Evolutionary conservation across 2,888 invertebrate species (phyloP).

Genomic region (Rhimphoctona megacephalus): DNA sequence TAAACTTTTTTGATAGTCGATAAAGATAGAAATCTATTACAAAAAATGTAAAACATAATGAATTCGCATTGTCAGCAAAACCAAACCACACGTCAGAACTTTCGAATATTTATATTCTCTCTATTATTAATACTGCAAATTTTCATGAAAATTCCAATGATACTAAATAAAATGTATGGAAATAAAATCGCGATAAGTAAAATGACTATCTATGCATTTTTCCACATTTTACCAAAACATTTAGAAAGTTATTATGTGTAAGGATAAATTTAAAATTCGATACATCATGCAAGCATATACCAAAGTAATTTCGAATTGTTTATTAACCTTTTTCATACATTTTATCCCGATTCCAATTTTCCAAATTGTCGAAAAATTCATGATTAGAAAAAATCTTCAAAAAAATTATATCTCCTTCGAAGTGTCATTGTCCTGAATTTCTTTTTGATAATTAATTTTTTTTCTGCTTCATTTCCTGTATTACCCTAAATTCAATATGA

Average conservation of each 20-base stretch:
- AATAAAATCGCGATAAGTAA: neutral
- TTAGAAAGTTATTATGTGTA: neutral
- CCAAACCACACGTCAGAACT: constrained; percentile 21
- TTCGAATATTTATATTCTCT: constrained; percentile 19
- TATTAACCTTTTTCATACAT: too few species aligned
- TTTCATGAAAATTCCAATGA: neutral
- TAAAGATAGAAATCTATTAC: neutral
- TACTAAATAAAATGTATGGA: neutral
- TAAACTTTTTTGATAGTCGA: neutral
- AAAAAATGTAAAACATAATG: constrained; percentile 15
- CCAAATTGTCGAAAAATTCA: neutral
- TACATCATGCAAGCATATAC: neutral
- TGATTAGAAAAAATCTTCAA: too few species aligned
- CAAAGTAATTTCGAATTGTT: neutral
- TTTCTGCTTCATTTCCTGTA: too few species aligned
- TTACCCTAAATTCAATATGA: too few species aligned
- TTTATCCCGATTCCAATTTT: neutral
- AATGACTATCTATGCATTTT: neutral
- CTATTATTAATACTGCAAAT: neutral
- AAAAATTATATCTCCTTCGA: too few species aligned
- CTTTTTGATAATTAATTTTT: neutral
- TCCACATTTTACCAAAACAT: neutral
- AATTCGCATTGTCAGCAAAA: neutral
- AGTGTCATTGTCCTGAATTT: too few species aligned
- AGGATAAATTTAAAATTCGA: neutral